Conservation (phyloP, 37 sponge, comb jelly and placozoan species). For the Beroe ovata region DNA sequence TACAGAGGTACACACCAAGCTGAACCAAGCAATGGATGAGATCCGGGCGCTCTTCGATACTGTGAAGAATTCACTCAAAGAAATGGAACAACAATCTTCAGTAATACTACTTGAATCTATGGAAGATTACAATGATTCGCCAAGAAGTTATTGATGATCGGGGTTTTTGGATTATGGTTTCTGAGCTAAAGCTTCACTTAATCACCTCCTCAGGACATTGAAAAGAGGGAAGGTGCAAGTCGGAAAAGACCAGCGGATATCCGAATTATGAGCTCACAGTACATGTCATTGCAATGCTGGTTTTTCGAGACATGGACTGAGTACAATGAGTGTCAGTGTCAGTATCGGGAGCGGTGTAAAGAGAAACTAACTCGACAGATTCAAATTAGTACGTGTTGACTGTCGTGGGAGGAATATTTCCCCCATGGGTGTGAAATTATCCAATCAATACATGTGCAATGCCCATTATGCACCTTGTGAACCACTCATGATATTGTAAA, state of each 20-base stretch:
- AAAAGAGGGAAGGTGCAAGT: background rate
- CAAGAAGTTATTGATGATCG: too few species aligned
- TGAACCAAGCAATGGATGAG: slow-evolving; percentile 47
- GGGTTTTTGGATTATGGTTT: too few species aligned
- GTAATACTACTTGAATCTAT: too few species aligned
- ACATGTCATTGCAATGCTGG: slow-evolving; percentile 20
- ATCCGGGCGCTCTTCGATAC: slow-evolving; percentile 14
- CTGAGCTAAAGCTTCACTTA: too few species aligned
- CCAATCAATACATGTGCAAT: too few species aligned
- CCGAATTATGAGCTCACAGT: slow-evolving; percentile 49
- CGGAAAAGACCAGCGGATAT: slow-evolving; percentile 39
- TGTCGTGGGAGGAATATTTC: background rate
- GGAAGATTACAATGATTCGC: background rate
- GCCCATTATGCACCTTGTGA: too few species aligned
- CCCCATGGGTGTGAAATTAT: too few species aligned
- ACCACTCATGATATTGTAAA: too few species aligned
- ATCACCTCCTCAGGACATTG: background rate
- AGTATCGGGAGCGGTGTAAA: slow-evolving; percentile 50
- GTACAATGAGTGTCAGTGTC: slow-evolving; percentile 60
- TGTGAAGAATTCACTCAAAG: background rate
- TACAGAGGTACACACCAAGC: slow-evolving; percentile 44
- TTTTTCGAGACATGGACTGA: slow-evolving; percentile 64
- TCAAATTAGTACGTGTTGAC: slow-evolving; percentile 34
- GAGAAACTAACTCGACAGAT: slow-evolving; percentile 65
- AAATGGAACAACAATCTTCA: slow-evolving; percentile 9